Evolutionary conservation across 1,140 invertebrate species (phyloP), one percentile per base, ranked within the genome.

Genomic region (Tachypleus tridentatus): DNA sequence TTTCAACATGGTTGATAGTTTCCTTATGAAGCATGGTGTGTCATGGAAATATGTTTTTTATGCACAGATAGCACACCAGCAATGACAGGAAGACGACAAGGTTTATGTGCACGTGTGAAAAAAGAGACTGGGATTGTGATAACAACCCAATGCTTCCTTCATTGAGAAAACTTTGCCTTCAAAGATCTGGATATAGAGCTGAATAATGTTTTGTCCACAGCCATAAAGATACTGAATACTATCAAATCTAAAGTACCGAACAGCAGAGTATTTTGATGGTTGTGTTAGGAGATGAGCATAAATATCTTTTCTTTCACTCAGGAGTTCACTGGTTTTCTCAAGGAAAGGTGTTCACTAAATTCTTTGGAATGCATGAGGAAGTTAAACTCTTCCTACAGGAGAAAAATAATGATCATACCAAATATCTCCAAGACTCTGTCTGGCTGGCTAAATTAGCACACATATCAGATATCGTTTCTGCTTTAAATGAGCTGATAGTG

Each of bases 171-270:
- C 29, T 29, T 29, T 29, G 29, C 29, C 29, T 29, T 2, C 29
- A 29, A 29, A 29, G 29, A 29, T 29, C 29, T 29, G 29, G 29
- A 29, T 29, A 29, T 29, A 29, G 29, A 29, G 29, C 2, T 29
- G 2, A 29, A 29, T 29, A 29, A 29, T 29, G 29, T 29, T 29
- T 29, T 29, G 29, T 29, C 29, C 29, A 29, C 29, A 29, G 29
- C 29, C 29, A 29, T 29, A 29, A 29, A 29, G 29, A 29, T 29
- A 29, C 29, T 29, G 29, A 29, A 29, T 29, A 29, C 29, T 29
- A 29, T 64, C 51, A 64, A 64, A 64, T 60, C 59, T 58, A 64
- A 57, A 60, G 58, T 53, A 52, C 63, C 52, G 51, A 58, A 64
- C 59, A 56, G 53, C 57, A 64, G 63, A 60, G 57, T 60, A 51